Evolutionary conservation across 2,797 vertebrate genomes (phyloP).

Genomic region (Graptemys geographica): DNA sequence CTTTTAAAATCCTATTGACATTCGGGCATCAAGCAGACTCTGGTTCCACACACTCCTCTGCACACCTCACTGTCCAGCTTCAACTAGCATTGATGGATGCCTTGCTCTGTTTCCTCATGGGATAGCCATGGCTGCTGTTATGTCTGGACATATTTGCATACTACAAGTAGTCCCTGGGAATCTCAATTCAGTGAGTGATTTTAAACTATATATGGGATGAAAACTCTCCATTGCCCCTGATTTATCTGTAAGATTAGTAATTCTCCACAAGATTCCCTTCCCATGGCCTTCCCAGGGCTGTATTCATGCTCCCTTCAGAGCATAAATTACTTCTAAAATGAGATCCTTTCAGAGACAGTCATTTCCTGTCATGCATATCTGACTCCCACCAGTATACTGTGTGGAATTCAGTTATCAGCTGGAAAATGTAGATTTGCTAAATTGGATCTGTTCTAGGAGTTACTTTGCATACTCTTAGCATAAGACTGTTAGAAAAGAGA

Average conservation of each 20-base stretch:
- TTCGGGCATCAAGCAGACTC: not conserved
- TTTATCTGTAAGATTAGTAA: not conserved
- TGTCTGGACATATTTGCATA: not conserved
- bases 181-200: not conserved
- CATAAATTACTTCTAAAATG: conserved; percentile 68
- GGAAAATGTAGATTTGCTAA: conserved; percentile 57
- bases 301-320: conserved; percentile 28
- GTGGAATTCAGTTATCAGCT: conserved; percentile 73
- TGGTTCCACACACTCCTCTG: not conserved
- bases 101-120: not conserved
- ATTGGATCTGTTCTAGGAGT: conserved; percentile 6
- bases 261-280: conserved; percentile 2
- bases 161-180: not conserved
- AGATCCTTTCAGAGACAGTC: conserved; percentile 64
- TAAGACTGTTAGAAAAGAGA: conserved; percentile 18
- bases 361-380: conserved; percentile 72
- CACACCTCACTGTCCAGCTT: not conserved
- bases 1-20: not conserved
- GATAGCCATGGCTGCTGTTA: not conserved
- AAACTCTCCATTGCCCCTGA: not conserved
- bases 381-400: conserved; percentile 66
- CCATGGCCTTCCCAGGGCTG: not conserved
- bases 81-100: not conserved
- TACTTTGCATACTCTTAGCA: conserved; percentile 29
- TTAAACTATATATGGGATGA: not conserved